phyloP scores from a whole-genome alignment of 2,888 invertebrate species.

The Rosalia funebris region DNA sequence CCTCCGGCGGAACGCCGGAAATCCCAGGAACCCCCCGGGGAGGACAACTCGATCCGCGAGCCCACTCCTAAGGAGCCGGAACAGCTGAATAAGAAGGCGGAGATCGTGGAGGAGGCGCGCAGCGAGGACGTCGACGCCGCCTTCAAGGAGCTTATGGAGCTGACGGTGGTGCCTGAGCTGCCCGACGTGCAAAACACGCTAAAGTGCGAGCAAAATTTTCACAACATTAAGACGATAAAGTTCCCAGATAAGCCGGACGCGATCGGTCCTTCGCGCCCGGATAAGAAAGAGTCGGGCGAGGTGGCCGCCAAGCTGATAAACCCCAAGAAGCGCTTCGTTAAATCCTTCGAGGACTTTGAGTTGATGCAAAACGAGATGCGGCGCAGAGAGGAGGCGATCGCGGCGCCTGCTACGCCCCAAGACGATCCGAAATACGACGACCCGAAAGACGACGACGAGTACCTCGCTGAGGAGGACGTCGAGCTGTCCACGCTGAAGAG shows the following conservation, averaged over 20 bases:
- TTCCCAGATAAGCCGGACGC: conserved; percentile 57
- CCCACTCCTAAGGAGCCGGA: conserved; percentile 37
- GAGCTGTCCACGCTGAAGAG: conserved; percentile 55
- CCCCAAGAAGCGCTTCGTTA: conserved; percentile 62
- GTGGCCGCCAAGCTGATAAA: conserved; percentile 57
- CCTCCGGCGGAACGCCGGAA: conserved; percentile 60
- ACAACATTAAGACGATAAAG: conserved; percentile 58
- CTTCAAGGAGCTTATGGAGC: conserved; percentile 72
- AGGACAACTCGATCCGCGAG: conserved; percentile 36
- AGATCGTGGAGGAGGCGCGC: conserved; percentile 52
- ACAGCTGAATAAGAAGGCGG: conserved; percentile 28
- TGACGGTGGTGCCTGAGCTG: conserved; percentile 70
- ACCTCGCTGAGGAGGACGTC: conserved; percentile 41
- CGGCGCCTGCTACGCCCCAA: background rate
- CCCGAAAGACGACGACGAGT: background rate
- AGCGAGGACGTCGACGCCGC: conserved; percentile 62
- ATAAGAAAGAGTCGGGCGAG: conserved; percentile 36
- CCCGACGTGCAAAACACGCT: conserved; percentile 66
- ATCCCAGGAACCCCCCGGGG: conserved; percentile 35
- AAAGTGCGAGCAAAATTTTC: conserved; percentile 62
- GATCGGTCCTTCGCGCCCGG: conserved; percentile 15
- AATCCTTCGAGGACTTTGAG: conserved; percentile 62
- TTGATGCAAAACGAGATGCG: conserved; percentile 43
- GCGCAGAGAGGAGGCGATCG: conserved; percentile 5
- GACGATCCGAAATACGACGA: background rate